These are phyloP conservation scores for Cheilinus undulatus DNA, from an alignment of 2,113 vertebrate species.

Conservation along the genomic window DNA sequence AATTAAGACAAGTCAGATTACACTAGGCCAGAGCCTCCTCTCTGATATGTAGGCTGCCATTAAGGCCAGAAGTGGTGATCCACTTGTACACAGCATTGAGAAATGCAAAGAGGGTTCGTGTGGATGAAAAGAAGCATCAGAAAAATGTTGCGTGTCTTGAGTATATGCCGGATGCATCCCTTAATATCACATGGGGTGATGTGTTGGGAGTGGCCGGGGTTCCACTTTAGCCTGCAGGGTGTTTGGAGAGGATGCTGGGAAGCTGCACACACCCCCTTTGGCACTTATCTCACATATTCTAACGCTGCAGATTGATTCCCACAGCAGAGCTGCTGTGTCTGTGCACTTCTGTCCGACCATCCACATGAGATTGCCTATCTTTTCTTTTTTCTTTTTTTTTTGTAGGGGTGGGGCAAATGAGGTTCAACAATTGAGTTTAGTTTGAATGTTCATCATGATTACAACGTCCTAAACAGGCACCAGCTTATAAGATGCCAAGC, in stretches of 20 bases:
- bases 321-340: slow-evolving; percentile 33
- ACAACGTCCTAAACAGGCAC: slow-evolving; percentile 55
- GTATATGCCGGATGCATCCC: slow-evolving; percentile 35
- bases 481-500: slow-evolving; percentile 46
- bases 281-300: slow-evolving; percentile 57
- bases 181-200: slow-evolving; percentile 61
- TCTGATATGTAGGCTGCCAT: slow-evolving; percentile 69
- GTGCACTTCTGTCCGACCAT: slow-evolving; percentile 38
- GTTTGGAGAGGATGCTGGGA: slow-evolving; percentile 53
- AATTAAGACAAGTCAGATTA: slow-evolving; percentile 81
- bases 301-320: slow-evolving; percentile 63
- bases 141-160: slow-evolving; percentile 44
- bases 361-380: slow-evolving; percentile 41
- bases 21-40: slow-evolving; percentile 59
- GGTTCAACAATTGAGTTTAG: slow-evolving; percentile 39
- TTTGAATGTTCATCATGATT: slow-evolving; percentile 46
- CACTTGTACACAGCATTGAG: slow-evolving; percentile 32
- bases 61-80: slow-evolving; percentile 57
- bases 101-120: slow-evolving; percentile 26
- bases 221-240: slow-evolving; percentile 56
- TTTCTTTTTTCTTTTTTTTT: slow-evolving; percentile 8
- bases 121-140: background rate
- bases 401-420: slow-evolving; percentile 14
- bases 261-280: slow-evolving; percentile 39
- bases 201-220: slow-evolving; percentile 55